Conservation (phyloP, 1,140 invertebrate genomes). For the Littorina saxatilis region DNA sequence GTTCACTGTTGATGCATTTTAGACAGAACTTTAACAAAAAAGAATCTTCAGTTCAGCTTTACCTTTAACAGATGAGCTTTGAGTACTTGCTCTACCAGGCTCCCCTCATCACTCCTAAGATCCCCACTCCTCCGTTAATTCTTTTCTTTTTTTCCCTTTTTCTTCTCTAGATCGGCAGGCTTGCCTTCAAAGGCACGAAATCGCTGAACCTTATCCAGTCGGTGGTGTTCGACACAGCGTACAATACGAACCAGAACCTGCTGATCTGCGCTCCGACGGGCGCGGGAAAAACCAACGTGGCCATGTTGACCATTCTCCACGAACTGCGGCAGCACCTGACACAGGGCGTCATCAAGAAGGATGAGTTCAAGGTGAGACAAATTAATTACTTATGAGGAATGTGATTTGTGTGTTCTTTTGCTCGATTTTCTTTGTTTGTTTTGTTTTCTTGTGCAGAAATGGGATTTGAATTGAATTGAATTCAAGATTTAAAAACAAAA, state of each 20-base stretch:
- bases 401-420: background rate
- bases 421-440: background rate
- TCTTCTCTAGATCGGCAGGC: conserved; percentile 66
- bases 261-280: conserved; percentile 79
- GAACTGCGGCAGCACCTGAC: conserved; percentile 90
- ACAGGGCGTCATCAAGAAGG: conserved; percentile 85
- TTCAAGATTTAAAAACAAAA: no score
- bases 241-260: conserved; percentile 97
- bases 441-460: no score
- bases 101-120: no score
- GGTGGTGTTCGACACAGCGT: conserved; percentile 95
- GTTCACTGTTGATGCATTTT: no score
- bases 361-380: conserved; percentile 91
- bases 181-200: conserved; percentile 88
- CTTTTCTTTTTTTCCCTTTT: no score
- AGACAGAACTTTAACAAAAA: no score
- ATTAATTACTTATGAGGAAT: no score
- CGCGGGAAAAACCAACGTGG: conserved; percentile 95
- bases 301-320: conserved; percentile 93
- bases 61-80: no score
- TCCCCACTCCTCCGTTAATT: no score
- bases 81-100: no score
- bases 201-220: conserved; percentile 96
- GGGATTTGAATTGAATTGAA: no score
- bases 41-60: no score